A percentile compares a stretch with the other conserved stretches of the same genome.
Conservation (phyloP, 2,797 vertebrate genomes). For the Pangasius macronema region DNA sequence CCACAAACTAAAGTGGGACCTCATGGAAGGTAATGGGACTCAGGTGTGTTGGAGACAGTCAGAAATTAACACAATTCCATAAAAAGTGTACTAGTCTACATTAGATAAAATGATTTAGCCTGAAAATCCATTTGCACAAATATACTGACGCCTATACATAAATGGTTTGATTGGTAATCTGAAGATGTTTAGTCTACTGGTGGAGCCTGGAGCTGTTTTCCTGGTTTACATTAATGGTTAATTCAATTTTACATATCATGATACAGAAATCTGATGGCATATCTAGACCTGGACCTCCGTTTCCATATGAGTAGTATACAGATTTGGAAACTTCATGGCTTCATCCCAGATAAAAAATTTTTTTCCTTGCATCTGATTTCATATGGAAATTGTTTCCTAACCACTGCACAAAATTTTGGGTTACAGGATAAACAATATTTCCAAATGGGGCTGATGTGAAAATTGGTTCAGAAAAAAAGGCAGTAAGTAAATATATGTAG, state of each 20-base stretch:
- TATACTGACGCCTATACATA: slow-evolving; percentile 8
- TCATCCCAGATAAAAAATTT: not conserved
- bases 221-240: not conserved
- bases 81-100: not conserved
- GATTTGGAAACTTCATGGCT: not conserved
- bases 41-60: slow-evolving; percentile 43
- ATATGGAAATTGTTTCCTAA: not conserved
- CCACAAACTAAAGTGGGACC: slow-evolving; percentile 37
- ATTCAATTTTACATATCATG: not conserved
- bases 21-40: slow-evolving; percentile 47
- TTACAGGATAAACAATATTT: not conserved
- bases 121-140: slow-evolving; percentile 37
- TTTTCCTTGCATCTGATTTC: not conserved
- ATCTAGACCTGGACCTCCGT: not conserved
- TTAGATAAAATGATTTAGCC: slow-evolving; percentile 14
- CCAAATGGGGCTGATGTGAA: not conserved
- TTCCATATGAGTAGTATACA: not conserved
- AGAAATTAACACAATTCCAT: slow-evolving; percentile 37
- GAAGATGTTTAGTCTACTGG: slow-evolving; percentile 30
- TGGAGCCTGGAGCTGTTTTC: slow-evolving; percentile 14
- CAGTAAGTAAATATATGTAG: not conserved
- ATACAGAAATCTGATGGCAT: not conserved
- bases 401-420: not conserved
- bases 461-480: not conserved
- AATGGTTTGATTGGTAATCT: not conserved